These are phyloP conservation scores for Colaptes auratus DNA, from an alignment of 2,113 vertebrate species.

Conservation along the genomic window DNA sequence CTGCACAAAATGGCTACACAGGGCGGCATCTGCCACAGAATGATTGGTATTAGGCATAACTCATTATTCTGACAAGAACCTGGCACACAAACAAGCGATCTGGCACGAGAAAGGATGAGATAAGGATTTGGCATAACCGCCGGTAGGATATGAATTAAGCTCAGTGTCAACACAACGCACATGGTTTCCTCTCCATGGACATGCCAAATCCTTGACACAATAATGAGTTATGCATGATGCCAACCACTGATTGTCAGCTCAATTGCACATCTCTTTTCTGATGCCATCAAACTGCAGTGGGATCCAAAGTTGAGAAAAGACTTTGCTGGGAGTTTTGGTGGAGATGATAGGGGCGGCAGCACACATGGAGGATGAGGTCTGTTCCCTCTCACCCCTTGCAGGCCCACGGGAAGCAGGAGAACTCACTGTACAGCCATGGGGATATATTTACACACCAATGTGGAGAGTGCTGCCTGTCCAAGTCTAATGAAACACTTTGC, in stretches of 20 bases:
- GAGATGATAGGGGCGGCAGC: not conserved
- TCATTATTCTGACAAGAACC: slow-evolving; percentile 61
- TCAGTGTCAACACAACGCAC: slow-evolving; percentile 42
- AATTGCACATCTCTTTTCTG: slow-evolving; percentile 10
- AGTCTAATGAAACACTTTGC: not conserved
- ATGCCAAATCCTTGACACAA: slow-evolving; percentile 55
- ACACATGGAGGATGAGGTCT: not conserved
- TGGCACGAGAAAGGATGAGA: slow-evolving; percentile 21
- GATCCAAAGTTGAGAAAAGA: not conserved
- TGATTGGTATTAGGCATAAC: slow-evolving; percentile 49
- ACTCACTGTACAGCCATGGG: rapidly evolving
- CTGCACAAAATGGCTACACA: slow-evolving; percentile 44
- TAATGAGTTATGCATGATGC: slow-evolving; percentile 42
- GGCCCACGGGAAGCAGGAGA: not conserved
- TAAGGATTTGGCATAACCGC: slow-evolving; percentile 49
- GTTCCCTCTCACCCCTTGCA: not conserved
- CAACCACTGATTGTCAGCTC: slow-evolving; percentile 54
- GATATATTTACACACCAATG: not conserved
- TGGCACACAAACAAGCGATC: slow-evolving; percentile 4
- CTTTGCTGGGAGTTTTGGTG: not conserved
- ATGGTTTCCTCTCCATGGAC: slow-evolving; percentile 37
- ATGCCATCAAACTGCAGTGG: slow-evolving; percentile 15
- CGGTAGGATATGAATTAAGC: slow-evolving; percentile 29
- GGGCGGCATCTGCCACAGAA: slow-evolving; percentile 48
- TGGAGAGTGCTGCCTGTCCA: rapidly evolving